A percentile compares a stretch with the other conserved stretches of the same genome.
These are phyloP conservation scores for Plotosus lineatus DNA, from an alignment of 2,113 vertebrate species.

Conservation along the genomic window DNA sequence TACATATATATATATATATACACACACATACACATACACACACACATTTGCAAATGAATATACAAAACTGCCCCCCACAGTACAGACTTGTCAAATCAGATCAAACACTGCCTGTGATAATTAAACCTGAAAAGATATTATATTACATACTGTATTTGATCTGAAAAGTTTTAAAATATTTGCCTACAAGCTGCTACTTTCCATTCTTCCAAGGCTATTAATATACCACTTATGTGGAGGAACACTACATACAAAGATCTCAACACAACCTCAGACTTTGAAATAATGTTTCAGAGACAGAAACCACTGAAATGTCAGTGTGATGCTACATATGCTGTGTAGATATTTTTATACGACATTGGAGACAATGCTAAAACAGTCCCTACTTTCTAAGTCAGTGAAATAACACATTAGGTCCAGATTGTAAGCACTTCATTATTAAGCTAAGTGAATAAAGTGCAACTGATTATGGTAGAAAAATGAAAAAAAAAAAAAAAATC, in stretches of 20 bases:
- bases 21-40: too few relatives aligned
- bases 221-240: constrained; percentile 42
- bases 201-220: too few relatives aligned
- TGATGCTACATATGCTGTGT: constrained; percentile 2
- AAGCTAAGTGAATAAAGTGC: background rate
- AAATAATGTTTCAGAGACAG: background rate
- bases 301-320: constrained; percentile 10
- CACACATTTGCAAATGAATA: constrained; percentile 32
- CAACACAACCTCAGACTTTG: constrained; percentile 27
- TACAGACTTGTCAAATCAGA: constrained; percentile 30
- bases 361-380: constrained; percentile 1
- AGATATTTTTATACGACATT: constrained; percentile 11
- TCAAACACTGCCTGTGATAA: constrained; percentile 34
- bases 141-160: constrained; percentile 31
- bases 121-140: constrained; percentile 35
- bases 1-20: too few relatives aligned
- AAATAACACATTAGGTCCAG: constrained; percentile 2
- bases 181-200: constrained; percentile 66
- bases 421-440: constrained; percentile 19
- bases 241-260: constrained; percentile 28
- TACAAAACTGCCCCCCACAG: background rate
- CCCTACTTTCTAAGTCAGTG: constrained; percentile 4
- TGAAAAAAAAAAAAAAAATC: constrained; percentile 24
- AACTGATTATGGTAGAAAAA: constrained; percentile 12
- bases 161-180: constrained; percentile 65